phyloP scores from a whole-genome alignment of 2,888 invertebrate species.

The Disparrhopalites patrizii region DNA sequence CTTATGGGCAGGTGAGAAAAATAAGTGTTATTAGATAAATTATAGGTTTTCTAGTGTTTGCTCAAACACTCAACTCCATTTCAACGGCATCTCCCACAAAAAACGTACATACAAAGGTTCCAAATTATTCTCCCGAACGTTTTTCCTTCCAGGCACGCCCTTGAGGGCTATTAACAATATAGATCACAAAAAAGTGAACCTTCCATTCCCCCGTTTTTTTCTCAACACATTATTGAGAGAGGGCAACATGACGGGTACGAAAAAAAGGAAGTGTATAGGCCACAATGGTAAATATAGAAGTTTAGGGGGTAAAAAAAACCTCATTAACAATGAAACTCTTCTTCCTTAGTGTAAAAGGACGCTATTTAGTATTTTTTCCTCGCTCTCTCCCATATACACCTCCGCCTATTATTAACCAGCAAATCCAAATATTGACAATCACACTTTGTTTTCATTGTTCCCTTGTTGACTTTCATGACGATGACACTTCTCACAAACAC shows the following conservation, averaged over 20 bases:
- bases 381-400: neutral
- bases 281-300: too few relatives aligned
- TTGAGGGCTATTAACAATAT: conserved; percentile 45
- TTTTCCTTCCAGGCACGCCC: conserved; percentile 48
- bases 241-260: conserved; percentile 4
- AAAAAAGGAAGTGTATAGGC: conserved; percentile 11
- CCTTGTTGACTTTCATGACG: neutral
- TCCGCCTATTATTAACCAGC: neutral
- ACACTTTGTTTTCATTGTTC: conserved; percentile 20
- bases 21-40: conserved; percentile 40
- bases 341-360: too few relatives aligned
- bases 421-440: conserved; percentile 28
- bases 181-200: conserved; percentile 29
- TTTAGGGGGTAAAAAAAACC: too few relatives aligned
- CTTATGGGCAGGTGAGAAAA: conserved; percentile 30
- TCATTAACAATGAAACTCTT: too few relatives aligned
- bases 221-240: too few relatives aligned
- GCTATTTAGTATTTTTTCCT: neutral
- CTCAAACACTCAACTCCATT: conserved; percentile 32
- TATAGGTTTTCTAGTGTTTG: conserved; percentile 45
- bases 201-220: conserved; percentile 7
- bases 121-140: too few relatives aligned
- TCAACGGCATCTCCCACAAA: conserved; percentile 19
- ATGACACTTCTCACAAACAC: too few relatives aligned
- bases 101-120: conserved; percentile 16